phyloP scores from a whole-genome alignment of 2,888 invertebrate genomes.

The Calliphora vomitoria region DNA sequence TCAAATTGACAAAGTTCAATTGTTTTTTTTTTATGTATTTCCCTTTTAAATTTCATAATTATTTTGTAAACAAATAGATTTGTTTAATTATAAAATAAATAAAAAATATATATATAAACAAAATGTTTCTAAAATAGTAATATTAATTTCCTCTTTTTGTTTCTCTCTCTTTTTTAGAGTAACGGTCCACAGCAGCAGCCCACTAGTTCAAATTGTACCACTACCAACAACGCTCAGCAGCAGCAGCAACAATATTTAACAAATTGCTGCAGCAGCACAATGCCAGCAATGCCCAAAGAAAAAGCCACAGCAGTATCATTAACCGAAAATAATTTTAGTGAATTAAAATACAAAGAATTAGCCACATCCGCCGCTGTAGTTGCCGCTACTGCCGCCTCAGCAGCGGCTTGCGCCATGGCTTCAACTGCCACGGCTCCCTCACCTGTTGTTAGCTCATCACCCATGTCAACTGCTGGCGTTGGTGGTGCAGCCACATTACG shows the following conservation, averaged over 20 bases:
- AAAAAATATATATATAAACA: too few relatives aligned
- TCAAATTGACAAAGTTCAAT: too few relatives aligned
- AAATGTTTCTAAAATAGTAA: too few relatives aligned
- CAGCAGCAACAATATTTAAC: conserved; percentile 75
- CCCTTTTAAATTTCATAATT: too few relatives aligned
- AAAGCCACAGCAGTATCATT: conserved; percentile 83
- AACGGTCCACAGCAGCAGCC: conserved; percentile 79
- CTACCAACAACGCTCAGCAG: conserved; percentile 66
- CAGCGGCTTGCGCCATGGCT: conserved; percentile 73
- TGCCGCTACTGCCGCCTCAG: conserved; percentile 67
- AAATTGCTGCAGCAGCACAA: conserved; percentile 78
- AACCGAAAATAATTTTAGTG: conserved; percentile 81
- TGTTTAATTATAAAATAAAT: too few relatives aligned
- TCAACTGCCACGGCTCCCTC: conserved; percentile 56
- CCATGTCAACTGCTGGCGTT: conserved; percentile 32
- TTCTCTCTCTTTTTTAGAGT: conserved; percentile 75
- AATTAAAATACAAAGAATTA: conserved; percentile 81
- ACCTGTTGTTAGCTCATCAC: conserved; percentile 42
- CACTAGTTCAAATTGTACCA: conserved; percentile 72
- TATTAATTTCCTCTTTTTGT: conserved; percentile 4
- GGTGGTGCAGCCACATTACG: conserved; percentile 16
- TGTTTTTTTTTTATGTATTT: conserved; percentile 2
- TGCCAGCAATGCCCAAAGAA: conserved; percentile 85
- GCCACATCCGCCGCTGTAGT: conserved; percentile 72
- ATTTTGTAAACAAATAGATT: too few relatives aligned